A percentile compares a stretch with the other conserved stretches of the same genome.
Evolutionary conservation across 2,888 invertebrate genomes (phyloP).

Genomic region (Heliconius cydno): DNA sequence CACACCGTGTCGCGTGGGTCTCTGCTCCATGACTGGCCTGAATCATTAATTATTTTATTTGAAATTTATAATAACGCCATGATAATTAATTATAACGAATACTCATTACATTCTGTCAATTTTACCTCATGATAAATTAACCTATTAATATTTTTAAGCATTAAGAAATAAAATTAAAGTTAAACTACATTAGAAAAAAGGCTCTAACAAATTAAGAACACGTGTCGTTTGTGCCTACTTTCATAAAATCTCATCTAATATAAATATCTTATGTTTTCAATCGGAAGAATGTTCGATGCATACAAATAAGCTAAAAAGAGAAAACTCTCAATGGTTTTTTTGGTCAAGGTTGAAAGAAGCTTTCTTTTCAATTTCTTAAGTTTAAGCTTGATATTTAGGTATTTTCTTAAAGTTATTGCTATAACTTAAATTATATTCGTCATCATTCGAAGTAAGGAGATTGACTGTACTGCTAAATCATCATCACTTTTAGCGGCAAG

Average conservation of each 20-base stretch:
- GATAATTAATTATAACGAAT: too few relatives aligned
- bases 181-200: neutral
- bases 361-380: neutral
- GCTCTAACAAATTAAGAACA: too few relatives aligned
- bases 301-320: neutral
- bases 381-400: neutral
- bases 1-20: too few relatives aligned
- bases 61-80: too few relatives aligned
- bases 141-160: neutral
- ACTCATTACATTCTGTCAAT: neutral
- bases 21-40: too few relatives aligned
- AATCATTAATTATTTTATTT: too few relatives aligned
- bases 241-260: neutral
- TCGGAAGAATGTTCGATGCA: constrained; percentile 3
- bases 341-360: constrained; percentile 1
- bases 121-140: neutral
- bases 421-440: too few relatives aligned
- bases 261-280: neutral
- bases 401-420: too few relatives aligned
- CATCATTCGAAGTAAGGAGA: too few relatives aligned
- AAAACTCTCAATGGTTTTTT: constrained; percentile 8
- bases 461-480: too few relatives aligned
- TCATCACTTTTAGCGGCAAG: too few relatives aligned
- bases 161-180: constrained; percentile 7
- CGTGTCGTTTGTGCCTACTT: neutral